Conservation (phyloP, 2,113 vertebrate genomes). For the Melanocharis versteri region DNA sequence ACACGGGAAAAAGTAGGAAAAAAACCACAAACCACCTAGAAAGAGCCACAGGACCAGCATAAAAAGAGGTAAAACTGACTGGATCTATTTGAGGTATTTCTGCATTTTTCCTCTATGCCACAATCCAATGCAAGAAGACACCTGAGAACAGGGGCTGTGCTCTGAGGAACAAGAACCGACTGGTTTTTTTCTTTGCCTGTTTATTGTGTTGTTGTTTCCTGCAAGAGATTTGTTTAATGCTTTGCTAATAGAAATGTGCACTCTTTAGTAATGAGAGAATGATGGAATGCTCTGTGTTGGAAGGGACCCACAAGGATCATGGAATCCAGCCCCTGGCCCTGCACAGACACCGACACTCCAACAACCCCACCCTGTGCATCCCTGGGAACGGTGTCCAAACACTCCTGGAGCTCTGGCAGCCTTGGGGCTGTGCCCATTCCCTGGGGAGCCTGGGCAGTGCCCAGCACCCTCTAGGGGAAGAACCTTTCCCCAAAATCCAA, state of each 20-base stretch:
- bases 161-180: not conserved
- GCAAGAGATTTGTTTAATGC: not conserved
- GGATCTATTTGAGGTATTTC: not conserved
- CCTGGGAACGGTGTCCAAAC: accelerated
- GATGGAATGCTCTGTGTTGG: not conserved
- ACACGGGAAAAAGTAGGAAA: not conserved
- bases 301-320: not conserved
- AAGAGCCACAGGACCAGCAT: not conserved
- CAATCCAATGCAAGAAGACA: not conserved
- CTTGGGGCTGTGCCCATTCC: accelerated
- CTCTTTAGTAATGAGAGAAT: not conserved
- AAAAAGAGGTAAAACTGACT: conserved; percentile 12
- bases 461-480: not conserved
- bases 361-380: not conserved
- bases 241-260: not conserved
- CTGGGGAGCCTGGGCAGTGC: not conserved
- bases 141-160: not conserved
- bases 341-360: not conserved
- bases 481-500: not conserved
- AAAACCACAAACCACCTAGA: not conserved
- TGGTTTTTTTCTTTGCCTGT: not conserved
- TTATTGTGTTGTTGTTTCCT: not conserved
- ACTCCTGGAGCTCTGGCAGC: not conserved
- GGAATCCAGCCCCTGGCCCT: not conserved
- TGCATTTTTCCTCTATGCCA: not conserved